A percentile compares a stretch with the other conserved stretches of the same genome.
Conservation (phyloP, 2,888 invertebrate genomes). For the Lithophane semibrunnea region DNA sequence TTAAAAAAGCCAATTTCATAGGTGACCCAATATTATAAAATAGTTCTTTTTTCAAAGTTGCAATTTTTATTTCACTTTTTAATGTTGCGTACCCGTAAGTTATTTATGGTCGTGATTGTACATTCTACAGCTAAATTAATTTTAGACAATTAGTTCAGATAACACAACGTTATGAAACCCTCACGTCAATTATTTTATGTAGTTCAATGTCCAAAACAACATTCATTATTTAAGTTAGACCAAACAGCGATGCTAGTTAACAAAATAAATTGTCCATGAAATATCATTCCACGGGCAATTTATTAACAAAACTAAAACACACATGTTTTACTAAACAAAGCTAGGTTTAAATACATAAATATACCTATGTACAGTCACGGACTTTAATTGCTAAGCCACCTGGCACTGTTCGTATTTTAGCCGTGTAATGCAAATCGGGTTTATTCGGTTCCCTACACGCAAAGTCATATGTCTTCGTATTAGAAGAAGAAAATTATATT, state of each 20-base stretch:
- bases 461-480: too few relatives aligned
- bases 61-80: neutral
- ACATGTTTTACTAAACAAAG: constrained; percentile 13
- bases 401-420: too few relatives aligned
- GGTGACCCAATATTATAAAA: too few relatives aligned
- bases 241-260: constrained; percentile 17
- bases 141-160: too few relatives aligned
- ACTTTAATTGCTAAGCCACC: too few relatives aligned
- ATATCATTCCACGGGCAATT: constrained; percentile 15
- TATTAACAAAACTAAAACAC: constrained; percentile 27
- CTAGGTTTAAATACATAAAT: neutral
- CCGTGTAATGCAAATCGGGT: too few relatives aligned
- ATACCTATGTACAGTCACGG: too few relatives aligned
- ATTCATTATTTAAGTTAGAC: neutral
- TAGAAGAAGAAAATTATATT: too few relatives aligned
- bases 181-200: neutral
- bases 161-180: too few relatives aligned
- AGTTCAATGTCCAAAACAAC: constrained; percentile 11
- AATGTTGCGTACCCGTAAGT: neutral
- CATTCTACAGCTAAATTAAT: neutral
- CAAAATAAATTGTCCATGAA: constrained; percentile 30
- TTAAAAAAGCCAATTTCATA: too few relatives aligned
- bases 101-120: neutral
- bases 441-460: too few relatives aligned
- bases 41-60: too few relatives aligned